Base-by-base conservation (phyloP, 2,113 vertebrate species). In the Brachirus orientalis region DNA sequence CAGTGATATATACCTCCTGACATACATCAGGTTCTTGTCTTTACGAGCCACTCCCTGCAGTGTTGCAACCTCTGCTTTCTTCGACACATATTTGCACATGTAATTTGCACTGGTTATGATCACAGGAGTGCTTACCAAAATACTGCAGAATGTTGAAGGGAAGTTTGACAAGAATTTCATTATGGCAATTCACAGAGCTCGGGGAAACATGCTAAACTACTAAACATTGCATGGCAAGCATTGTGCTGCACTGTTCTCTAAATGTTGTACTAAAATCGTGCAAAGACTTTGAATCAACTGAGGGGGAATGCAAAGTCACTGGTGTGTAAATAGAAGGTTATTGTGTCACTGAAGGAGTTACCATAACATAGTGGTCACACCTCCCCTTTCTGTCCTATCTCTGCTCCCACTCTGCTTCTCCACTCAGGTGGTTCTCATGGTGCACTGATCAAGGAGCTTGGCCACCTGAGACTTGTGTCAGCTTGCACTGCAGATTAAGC, bases 381-480 rank as follows among this genome's bases (percentile, higher is more conserved):
- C 63, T 46, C 33, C 19, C 19, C 52, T 48, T 20, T 55, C 47
- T 16, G 10, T 37, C 44, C 44, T 0, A 19, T 14, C 51, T 75
- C 55, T 36, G 12, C 41, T 55, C 69, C 61, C 57, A 47, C 48
- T 44, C 64, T 35, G 48, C 69, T 60, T 52, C 48, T 64, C 37
- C 75, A 20, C 72, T 87, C 79, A 89, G 84, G 85, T 84, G 81
- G 37, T 80, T 83, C 81, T 88, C 86, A 90, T 73, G 77, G 82
- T 80, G 80, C 59, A 63, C 8, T 80, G 86, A 92, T 90, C 86
- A 91, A 83, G 85, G 79, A 66, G 82, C 73, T 85, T 38, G 61
- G 65, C 86, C 89, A 91, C 86, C 86, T 91, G 88, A 86, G 68
- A 91, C 87, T 72, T 91, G 89, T 91, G 82, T 83, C 77, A 81